Conservation (phyloP, 2,888 invertebrate species). For the Orchestes rusci region DNA sequence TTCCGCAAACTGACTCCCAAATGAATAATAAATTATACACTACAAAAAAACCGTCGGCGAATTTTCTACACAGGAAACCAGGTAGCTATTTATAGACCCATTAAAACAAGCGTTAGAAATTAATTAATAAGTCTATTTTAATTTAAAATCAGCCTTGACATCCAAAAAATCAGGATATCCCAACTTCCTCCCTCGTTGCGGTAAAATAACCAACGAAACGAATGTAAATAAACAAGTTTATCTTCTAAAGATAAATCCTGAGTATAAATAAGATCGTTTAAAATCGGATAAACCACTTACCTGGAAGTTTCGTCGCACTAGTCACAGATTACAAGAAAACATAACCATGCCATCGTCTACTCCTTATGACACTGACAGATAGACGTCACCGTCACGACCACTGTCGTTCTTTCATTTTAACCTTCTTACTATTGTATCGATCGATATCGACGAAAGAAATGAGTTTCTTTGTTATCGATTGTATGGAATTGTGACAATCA, state of each 20-base stretch:
- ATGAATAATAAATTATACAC: too few species aligned
- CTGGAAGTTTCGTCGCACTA: conserved; percentile 33
- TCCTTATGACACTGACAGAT: conserved; percentile 27
- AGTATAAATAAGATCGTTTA: conserved; percentile 10
- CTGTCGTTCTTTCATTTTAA: neutral
- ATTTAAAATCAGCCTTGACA: conserved; percentile 21
- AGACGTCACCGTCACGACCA: conserved; percentile 27
- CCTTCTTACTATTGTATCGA: neutral
- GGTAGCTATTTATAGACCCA: too few species aligned
- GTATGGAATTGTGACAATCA: too few species aligned
- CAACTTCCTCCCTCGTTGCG: conserved; percentile 19
- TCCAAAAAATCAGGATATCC: conserved; percentile 21
- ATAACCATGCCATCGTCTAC: conserved; percentile 33
- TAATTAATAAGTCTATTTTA: too few species aligned
- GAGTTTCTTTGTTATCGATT: too few species aligned
- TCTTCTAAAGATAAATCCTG: conserved; percentile 8
- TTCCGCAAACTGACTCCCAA: too few species aligned
- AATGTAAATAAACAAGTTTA: too few species aligned
- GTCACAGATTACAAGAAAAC: conserved; percentile 31
- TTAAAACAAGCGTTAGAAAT: too few species aligned
- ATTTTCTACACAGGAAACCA: too few species aligned
- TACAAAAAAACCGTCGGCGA: too few species aligned
- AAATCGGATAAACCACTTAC: conserved; percentile 28
- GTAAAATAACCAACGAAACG: too few species aligned
- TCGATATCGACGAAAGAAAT: too few species aligned